phyloP scores from a whole-genome alignment of 2,797 vertebrate genomes.

The Melanotaenia pygmaea region DNA sequence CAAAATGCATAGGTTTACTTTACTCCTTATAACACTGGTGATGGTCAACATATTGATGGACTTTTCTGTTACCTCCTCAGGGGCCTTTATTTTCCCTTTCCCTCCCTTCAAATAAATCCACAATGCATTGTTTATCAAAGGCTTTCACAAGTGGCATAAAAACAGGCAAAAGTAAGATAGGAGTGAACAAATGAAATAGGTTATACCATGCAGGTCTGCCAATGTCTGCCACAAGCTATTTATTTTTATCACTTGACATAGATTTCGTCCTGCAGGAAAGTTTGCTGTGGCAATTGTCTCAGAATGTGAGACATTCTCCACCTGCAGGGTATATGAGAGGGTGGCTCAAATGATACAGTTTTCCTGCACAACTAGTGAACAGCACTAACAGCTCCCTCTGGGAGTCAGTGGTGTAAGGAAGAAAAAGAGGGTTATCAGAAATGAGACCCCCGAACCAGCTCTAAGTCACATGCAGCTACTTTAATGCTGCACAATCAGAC shows the following conservation, averaged over 20 bases:
- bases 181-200: conserved; percentile 47
- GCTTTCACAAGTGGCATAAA: conserved; percentile 53
- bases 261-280: conserved; percentile 64
- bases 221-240: conserved; percentile 64
- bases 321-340: conserved; percentile 54
- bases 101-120: conserved; percentile 54
- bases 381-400: conserved; percentile 76
- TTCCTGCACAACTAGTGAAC: conserved; percentile 72
- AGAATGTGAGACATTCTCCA: conserved; percentile 51
- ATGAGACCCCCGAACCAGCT: conserved; percentile 63
- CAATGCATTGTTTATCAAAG: conserved; percentile 41
- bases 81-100: conserved; percentile 21
- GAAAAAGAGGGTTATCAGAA: conserved; percentile 70
- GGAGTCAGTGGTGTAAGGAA: conserved; percentile 61
- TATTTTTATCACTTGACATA: conserved; percentile 66
- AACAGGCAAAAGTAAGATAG: conserved; percentile 49
- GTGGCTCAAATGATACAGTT: conserved; percentile 77
- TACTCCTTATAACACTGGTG: conserved; percentile 31
- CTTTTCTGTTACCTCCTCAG: conserved; percentile 27
- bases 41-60: conserved; percentile 42
- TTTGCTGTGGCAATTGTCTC: conserved; percentile 60
- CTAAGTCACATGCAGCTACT: conserved; percentile 71
- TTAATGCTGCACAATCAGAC: conserved; percentile 73
- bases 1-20: conserved; percentile 43
- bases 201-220: conserved; percentile 42